Base-by-base conservation (phyloP, 2,888 invertebrate species). In the Drosophila mettleri region DNA sequence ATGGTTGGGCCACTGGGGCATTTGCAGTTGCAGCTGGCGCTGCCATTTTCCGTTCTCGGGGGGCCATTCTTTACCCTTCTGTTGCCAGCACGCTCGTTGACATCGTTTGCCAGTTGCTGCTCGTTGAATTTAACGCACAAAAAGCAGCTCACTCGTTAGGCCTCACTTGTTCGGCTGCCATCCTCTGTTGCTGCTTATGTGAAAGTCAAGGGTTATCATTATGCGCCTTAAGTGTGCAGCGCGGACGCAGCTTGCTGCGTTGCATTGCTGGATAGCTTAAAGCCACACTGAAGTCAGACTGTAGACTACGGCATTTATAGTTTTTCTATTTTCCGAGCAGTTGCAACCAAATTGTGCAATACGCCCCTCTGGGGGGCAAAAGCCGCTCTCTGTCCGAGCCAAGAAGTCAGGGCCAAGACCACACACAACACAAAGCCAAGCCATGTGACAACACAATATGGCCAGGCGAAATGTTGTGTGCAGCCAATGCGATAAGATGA, bases 151-250 rank as follows among this genome's bases (percentile, higher is more conserved):
- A 69, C 81, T 81, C 86, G 81, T 87, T 81, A 88, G 81, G 88
- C 86, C 65, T 78, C 75, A 71, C 86, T 81, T 81, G 88, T 88
- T 78, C 59, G 71, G 59, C 33, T 43, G 45, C 49, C 29, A 31
- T 10, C 18, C 2, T 20, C 46, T 31, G 27, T 10, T 16, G 46
- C 64, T 64, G 82, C 69, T 68, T 75, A 75, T 70, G 76, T 63
- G 80, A 72, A 72, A 86, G 72, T 88, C 80, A 88, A 88, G 88
- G 80, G 88, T 79, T 88, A 88, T 86, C 82, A 88, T 86, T 82
- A 88, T 88, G 80, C 64, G 80, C 55, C 67, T 54, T 52, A 63
- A 82, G 75, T 70, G 67, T 43, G 29, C 60, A 57, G 34, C 41
- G 45, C 46, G 63, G 65, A 57, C 54, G 53, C 27, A 62, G 60